phyloP scores from a whole-genome alignment of 1,140 invertebrate species.

The Schlechtendalia chinensis region DNA sequence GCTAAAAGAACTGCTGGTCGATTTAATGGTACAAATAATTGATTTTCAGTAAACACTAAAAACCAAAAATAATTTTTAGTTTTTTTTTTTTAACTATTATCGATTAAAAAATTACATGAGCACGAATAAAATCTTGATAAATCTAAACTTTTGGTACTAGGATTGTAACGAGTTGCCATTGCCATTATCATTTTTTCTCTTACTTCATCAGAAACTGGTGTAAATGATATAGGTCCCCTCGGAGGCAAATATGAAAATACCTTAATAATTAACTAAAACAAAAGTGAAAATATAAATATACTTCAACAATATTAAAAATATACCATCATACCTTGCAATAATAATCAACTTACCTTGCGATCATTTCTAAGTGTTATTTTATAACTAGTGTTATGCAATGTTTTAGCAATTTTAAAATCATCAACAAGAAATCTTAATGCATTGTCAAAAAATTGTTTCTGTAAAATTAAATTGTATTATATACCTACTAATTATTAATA shows the following conservation, averaged over 20 bases:
- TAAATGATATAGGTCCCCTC: constrained; percentile 4
- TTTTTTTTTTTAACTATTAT: not conserved
- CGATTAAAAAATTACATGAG: not conserved
- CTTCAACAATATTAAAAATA: not conserved
- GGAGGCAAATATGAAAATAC: not conserved
- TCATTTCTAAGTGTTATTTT: constrained; percentile 38
- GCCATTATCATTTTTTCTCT: constrained; percentile 33
- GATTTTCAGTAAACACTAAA: constrained; percentile 33
- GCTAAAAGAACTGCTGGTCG: constrained; percentile 37
- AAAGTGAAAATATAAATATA: not conserved
- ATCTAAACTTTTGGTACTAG: constrained; percentile 35
- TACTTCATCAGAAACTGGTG: constrained; percentile 25
- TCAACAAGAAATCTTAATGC: constrained; percentile 41
- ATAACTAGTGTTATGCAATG: constrained; percentile 37
- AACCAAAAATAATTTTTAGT: not conserved
- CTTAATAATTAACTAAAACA: constrained; percentile 31
- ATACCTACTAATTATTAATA: not conserved
- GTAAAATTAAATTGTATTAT: constrained; percentile 4
- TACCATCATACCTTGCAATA: not conserved
- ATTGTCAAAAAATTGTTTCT: constrained; percentile 40
- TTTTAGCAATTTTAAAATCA: constrained; percentile 28
- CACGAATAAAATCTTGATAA: constrained; percentile 25
- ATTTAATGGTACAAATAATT: constrained; percentile 45
- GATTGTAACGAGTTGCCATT: constrained; percentile 26
- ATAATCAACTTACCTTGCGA: constrained; percentile 13